Base-by-base conservation (phyloP, 1,140 invertebrate genomes). In the Eriocheir sinensis region DNA sequence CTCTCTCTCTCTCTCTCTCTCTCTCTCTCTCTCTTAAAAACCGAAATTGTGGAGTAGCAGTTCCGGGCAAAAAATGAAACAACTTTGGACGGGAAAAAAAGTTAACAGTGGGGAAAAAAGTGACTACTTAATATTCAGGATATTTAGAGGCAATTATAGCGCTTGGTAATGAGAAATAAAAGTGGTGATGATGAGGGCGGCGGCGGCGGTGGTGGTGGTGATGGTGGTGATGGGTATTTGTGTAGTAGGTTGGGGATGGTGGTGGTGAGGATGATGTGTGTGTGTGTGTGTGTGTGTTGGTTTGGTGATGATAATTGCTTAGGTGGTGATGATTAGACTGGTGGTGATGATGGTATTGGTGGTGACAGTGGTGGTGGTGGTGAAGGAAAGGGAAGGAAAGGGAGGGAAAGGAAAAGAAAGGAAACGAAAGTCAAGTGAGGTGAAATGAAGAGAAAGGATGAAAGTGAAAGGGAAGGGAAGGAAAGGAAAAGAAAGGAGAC, bases 1-100 rank as follows among this genome's bases (percentile, higher is more conserved):
- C 60, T 72, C 60, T 72, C 60, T 72, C 60, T 72, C 60, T 72
- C 60, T 72, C 60, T 72, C 60, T 72, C 60, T 72, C 60, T 72
- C 60, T n/a, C 27, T n/a, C 27, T 72, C 60, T 72, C 60, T 72
- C 60, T 72, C 60, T 72, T 72, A 21, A 72, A 72, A 72, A 72
- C 60, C 21, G 27, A 72, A 72, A 72, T 72, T 72, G 60, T 72
- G 27, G 60, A 72, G 60, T 72, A 72, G 60, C n/a, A 72, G n/a
- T 72, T n/a, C n/a, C 60, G 60, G 60, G 44, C n/a, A n/a, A n/a
- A n/a, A n/a, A n/a, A n/a, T n/a, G n/a, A n/a, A n/a, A n/a, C n/a
- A n/a, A n/a, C n/a, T n/a, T n/a, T n/a, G n/a, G n/a, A n/a, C n/a
- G n/a, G n/a, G n/a, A n/a, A n/a, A n/a, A n/a, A n/a, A 72, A 72